Conservation (phyloP, 2,888 invertebrate species). For the Caenorhabditis macrosperma region DNA sequence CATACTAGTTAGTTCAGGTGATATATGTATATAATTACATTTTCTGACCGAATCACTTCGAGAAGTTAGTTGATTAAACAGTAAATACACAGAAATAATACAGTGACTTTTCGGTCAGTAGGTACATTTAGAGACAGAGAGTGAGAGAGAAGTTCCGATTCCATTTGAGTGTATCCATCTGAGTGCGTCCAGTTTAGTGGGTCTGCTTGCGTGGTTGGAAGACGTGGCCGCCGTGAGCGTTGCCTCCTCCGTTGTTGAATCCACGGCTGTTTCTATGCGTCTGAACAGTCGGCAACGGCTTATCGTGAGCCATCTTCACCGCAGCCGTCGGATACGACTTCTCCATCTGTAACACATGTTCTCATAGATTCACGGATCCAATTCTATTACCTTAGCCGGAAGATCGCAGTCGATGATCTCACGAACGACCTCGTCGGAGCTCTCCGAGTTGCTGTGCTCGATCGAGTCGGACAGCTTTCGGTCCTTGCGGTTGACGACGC, state of each 20-base stretch:
- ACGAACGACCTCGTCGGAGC: conserved; percentile 62
- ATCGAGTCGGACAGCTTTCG: conserved; percentile 57
- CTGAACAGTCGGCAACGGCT: conserved; percentile 61
- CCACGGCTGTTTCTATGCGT: conserved; percentile 13
- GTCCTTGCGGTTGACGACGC: conserved; percentile 63
- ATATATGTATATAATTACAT: neutral
- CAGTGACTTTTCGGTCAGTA: neutral
- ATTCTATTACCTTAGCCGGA: conserved; percentile 59
- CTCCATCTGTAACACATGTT: conserved; percentile 64
- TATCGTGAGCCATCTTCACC: conserved; percentile 66
- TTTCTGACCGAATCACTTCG: neutral
- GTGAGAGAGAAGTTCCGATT: neutral
- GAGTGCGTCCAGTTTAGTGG: conserved; percentile 40
- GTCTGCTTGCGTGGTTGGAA: conserved; percentile 66
- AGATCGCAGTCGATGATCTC: conserved; percentile 65
- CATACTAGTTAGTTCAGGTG: neutral
- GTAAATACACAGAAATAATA: neutral
- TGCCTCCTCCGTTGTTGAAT: conserved; percentile 25
- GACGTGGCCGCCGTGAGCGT: no score
- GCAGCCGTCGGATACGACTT: conserved; percentile 66
- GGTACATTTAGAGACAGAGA: conserved; percentile 13
- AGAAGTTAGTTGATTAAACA: neutral
- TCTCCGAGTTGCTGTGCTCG: conserved; percentile 62
- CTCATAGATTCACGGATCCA: neutral
- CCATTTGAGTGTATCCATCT: neutral